Evolutionary conservation across 2,797 vertebrate species (phyloP).

Genomic region (Chloroceryle amazona): DNA sequence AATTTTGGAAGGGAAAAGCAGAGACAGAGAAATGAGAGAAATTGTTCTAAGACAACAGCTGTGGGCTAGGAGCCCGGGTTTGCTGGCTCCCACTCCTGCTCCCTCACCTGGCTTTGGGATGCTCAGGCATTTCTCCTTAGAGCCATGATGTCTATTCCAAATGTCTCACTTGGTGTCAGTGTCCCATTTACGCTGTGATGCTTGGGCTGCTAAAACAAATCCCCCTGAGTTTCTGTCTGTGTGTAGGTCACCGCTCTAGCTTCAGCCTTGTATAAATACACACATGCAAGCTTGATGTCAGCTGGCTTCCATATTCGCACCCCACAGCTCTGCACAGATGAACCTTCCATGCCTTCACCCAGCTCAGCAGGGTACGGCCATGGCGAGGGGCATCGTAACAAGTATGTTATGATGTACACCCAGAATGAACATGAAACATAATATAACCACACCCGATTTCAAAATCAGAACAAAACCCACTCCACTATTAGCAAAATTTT

Average conservation of each 20-base stretch:
- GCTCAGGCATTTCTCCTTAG: neutral
- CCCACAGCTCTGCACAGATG: rapidly evolving
- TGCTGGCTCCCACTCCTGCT: neutral
- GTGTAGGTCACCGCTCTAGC: neutral
- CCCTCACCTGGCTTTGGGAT: neutral
- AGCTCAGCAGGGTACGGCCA: rapidly evolving
- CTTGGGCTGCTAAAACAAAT: neutral
- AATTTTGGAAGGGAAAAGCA: neutral
- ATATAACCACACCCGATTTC: neutral
- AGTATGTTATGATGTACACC: neutral
- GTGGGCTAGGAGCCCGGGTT: neutral
- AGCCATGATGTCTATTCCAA: neutral
- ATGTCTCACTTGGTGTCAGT: neutral
- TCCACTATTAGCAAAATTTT: neutral
- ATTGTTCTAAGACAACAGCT: neutral
- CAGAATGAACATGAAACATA: neutral
- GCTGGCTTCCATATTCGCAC: neutral
- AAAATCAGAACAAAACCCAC: neutral
- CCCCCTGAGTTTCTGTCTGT: neutral
- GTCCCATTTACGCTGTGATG: neutral
- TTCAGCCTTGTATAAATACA: neutral
- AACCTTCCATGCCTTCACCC: neutral
- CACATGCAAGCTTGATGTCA: neutral
- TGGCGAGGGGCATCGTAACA: neutral
- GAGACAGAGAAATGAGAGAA: neutral